Evolutionary conservation across 2,888 invertebrate genomes (phyloP).

Genomic region (Lordiphosa fenestrarum): DNA sequence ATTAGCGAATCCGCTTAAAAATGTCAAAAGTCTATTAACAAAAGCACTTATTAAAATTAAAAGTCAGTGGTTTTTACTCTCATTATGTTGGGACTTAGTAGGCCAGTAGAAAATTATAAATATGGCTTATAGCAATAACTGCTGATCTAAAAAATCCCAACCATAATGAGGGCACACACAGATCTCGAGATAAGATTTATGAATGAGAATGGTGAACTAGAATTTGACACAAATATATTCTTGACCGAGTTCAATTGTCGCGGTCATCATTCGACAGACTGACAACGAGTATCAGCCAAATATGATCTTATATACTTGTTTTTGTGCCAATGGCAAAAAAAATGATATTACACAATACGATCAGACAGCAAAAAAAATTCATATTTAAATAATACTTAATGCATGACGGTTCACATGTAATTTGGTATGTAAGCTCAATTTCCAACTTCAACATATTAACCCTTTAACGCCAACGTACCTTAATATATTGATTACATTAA

Average conservation of each 20-base stretch:
- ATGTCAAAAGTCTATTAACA: neutral
- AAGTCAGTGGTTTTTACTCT: slow-evolving; percentile 63
- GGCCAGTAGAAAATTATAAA: slow-evolving; percentile 78
- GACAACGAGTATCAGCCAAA: slow-evolving; percentile 6
- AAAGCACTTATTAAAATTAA: neutral
- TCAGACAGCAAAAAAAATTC: neutral
- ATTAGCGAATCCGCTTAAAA: neutral
- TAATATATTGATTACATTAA: neutral
- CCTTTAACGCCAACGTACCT: neutral
- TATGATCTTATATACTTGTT: slow-evolving; percentile 23
- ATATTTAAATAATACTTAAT: slow-evolving; percentile 2
- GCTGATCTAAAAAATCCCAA: slow-evolving; percentile 81
- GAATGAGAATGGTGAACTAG: neutral
- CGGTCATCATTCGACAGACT: slow-evolving; percentile 12
- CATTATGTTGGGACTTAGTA: slow-evolving; percentile 81
- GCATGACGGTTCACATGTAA: slow-evolving; percentile 12
- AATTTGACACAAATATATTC: neutral
- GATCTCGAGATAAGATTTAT: slow-evolving; percentile 4
- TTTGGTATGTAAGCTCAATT: neutral
- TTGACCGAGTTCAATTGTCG: neutral
- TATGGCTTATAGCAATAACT: slow-evolving; percentile 68
- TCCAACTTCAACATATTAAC: neutral
- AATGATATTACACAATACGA: slow-evolving; percentile 1
- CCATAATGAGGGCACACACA: slow-evolving; percentile 74
- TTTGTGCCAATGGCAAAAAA: neutral